Evolutionary conservation across 2,113 vertebrate genomes (phyloP).

Genomic region (Phalacrocorax pelagicus): DNA sequence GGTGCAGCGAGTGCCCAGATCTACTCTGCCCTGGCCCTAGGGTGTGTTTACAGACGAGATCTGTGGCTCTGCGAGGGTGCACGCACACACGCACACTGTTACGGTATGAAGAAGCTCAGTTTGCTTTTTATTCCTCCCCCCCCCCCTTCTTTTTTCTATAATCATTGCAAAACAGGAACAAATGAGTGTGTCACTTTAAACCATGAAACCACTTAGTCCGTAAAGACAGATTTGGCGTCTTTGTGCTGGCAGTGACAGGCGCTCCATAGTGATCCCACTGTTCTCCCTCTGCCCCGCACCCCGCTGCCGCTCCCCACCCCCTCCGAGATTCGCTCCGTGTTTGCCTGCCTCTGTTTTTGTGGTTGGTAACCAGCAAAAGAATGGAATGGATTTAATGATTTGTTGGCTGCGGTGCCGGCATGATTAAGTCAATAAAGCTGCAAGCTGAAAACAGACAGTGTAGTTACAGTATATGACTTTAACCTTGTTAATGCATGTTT

Average conservation of each 20-base stretch:
- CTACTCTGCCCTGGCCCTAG: neutral
- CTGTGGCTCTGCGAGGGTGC: neutral
- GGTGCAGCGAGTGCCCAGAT: neutral
- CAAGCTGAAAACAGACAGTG: conserved; percentile 63
- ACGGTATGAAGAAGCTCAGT: neutral
- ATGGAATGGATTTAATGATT: conserved; percentile 75
- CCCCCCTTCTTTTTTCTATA: conserved; percentile 4
- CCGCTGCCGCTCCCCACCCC: neutral
- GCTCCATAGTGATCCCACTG: conserved; percentile 57
- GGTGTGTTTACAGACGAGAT: neutral
- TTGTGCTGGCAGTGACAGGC: conserved; percentile 57
- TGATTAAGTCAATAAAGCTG: conserved; percentile 74
- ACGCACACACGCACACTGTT: neutral
- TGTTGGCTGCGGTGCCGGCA: conserved; percentile 65
- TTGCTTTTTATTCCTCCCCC: neutral
- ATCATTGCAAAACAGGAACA: conserved; percentile 60
- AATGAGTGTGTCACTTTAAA: conserved; percentile 68
- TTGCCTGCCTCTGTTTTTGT: conserved; percentile 63
- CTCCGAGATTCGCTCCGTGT: conserved; percentile 18
- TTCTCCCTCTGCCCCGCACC: conserved; percentile 17
- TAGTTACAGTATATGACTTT: conserved; percentile 69
- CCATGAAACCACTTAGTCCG: conserved; percentile 58
- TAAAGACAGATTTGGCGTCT: conserved; percentile 56
- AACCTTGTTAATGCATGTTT: conserved; percentile 72
- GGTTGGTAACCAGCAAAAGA: conserved; percentile 70